Evolutionary conservation across 2,113 vertebrate species (phyloP).

Genomic region (Protobothrops mucrosquamatus): DNA sequence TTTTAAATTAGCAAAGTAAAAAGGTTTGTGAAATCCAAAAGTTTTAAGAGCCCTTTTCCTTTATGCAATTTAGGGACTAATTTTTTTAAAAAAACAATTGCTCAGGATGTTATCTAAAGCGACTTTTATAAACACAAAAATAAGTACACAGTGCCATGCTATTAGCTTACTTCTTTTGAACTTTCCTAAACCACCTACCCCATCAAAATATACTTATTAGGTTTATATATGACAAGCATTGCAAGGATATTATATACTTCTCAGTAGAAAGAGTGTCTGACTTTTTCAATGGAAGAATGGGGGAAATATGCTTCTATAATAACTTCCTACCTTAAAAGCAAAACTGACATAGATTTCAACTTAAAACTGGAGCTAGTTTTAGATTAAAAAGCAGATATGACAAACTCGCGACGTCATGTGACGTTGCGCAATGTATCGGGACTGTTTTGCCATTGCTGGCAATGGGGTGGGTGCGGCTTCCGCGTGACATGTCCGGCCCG

Average conservation of each 20-base stretch:
- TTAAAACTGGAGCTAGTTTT: neutral
- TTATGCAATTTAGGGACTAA: neutral
- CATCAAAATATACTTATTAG: neutral
- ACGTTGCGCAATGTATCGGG: too few species aligned
- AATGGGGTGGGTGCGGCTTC: too few species aligned
- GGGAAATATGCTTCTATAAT: neutral
- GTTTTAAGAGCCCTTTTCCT: neutral
- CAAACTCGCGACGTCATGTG: too few species aligned
- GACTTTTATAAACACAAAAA: constrained; percentile 33
- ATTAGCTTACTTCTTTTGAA: neutral
- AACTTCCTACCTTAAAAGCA: neutral
- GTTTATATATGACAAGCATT: neutral
- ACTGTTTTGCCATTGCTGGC: too few species aligned
- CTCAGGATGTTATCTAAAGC: constrained; percentile 35
- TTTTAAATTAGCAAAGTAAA: constrained; percentile 25
- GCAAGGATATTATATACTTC: neutral
- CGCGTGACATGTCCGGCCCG: too few species aligned
- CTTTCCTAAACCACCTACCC: neutral
- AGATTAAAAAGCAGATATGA: neutral
- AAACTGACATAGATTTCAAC: neutral
- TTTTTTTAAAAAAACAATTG: constrained; percentile 40
- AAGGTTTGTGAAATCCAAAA: constrained; percentile 38
- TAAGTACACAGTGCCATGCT: constrained; percentile 6
- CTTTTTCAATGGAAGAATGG: neutral
- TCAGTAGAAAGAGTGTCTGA: neutral